phyloP scores from a whole-genome alignment of 2,797 vertebrate genomes.

The Manis pentadactyla region DNA sequence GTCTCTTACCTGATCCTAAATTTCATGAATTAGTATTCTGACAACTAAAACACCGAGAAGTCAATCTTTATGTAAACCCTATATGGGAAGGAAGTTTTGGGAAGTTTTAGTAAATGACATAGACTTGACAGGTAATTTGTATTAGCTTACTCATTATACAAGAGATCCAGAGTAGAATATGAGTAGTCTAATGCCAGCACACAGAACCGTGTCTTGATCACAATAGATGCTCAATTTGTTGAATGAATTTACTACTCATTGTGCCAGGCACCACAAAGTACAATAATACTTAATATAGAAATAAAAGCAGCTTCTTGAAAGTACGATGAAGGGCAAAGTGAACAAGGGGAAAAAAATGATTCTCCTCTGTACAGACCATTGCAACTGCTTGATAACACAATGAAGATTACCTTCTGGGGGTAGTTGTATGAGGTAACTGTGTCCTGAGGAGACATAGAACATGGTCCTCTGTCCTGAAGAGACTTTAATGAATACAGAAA shows the following conservation, averaged over 20 bases:
- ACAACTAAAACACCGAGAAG: slow-evolving; percentile 28
- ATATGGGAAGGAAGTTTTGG: neutral
- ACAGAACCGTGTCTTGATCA: slow-evolving; percentile 33
- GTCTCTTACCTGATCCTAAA: slow-evolving; percentile 38
- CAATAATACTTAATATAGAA: slow-evolving; percentile 1
- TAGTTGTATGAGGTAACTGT: slow-evolving; percentile 89
- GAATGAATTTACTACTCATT: slow-evolving; percentile 57
- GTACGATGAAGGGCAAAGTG: slow-evolving; percentile 10
- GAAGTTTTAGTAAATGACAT: neutral
- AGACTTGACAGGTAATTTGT: neutral
- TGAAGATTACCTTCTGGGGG: slow-evolving; percentile 90
- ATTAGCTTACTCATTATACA: slow-evolving; percentile 22
- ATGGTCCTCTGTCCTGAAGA: slow-evolving; percentile 89
- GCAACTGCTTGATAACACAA: neutral
- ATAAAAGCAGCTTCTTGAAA: slow-evolving; percentile 43
- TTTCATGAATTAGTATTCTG: slow-evolving; percentile 38
- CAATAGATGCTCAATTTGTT: slow-evolving; percentile 21
- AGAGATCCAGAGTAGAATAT: neutral
- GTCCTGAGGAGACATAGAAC: slow-evolving; percentile 88
- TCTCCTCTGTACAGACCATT: slow-evolving; percentile 20
- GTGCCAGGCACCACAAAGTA: neutral
- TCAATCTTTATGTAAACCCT: slow-evolving; percentile 32
- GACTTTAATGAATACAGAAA: slow-evolving; percentile 84
- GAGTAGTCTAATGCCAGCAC: neutral
- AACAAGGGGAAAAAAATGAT: slow-evolving; percentile 22